A percentile compares a stretch with the other conserved stretches of the same genome.
phyloP scores from a whole-genome alignment of 1,140 invertebrate species.

The Wiebesia pumilae region DNA sequence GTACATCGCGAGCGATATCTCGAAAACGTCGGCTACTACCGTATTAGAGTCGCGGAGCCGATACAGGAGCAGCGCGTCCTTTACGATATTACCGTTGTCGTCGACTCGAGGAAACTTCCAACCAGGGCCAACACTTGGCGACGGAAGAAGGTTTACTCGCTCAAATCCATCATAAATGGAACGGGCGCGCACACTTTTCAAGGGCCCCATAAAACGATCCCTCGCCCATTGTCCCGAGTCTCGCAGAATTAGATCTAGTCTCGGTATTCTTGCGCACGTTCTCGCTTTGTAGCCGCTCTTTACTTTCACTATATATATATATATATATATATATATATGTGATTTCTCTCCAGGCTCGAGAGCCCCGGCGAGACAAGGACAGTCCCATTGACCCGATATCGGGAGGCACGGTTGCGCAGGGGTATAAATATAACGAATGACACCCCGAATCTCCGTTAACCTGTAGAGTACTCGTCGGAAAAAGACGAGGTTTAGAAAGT shows the following conservation, averaged over 20 bases:
- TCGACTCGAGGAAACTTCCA: no score
- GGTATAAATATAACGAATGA: slow-evolving; percentile 32
- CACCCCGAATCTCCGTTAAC: not conserved
- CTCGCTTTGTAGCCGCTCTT: not conserved
- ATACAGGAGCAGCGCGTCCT: no score
- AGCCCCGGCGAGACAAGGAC: not conserved
- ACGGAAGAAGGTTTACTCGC: not conserved
- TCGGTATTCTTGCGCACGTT: slow-evolving; percentile 20
- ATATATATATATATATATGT: no score
- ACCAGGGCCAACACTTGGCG: no score
- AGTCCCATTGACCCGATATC: not conserved
- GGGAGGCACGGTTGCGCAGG: not conserved
- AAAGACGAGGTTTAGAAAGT: no score
- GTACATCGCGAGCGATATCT: no score
- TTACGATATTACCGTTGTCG: no score
- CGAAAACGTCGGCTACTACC: no score
- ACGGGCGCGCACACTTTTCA: not conserved
- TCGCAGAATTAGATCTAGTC: slow-evolving; percentile 12
- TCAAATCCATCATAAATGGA: not conserved
- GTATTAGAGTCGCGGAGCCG: no score
- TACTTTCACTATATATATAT: no score
- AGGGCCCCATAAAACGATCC: slow-evolving; percentile 7
- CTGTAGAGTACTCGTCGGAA: no score
- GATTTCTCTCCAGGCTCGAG: not conserved
- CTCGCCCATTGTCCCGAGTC: not conserved